A percentile compares a stretch with the other conserved stretches of the same genome.
Conservation (phyloP, 2,888 invertebrate species). For the Petrolisthes cinctipes region DNA sequence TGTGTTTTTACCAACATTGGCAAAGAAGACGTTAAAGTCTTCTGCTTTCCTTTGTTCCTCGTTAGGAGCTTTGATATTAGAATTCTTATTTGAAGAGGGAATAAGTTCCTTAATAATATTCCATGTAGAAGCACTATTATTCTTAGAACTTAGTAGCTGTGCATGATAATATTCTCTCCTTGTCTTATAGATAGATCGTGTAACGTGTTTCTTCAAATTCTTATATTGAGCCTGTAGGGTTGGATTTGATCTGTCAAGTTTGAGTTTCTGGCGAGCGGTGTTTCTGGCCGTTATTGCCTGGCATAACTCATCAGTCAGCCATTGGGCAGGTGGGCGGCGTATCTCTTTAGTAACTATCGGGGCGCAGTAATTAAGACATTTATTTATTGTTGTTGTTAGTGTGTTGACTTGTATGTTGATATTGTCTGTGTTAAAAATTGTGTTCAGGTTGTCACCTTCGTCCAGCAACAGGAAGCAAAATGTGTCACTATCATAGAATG, state of each 20-base stretch:
- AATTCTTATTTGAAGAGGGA: background rate
- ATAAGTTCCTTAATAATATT: constrained; percentile 8
- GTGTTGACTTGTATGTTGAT: background rate
- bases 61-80: background rate
- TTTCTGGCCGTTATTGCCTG: constrained; percentile 8
- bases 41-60: background rate
- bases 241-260: background rate
- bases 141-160: background rate
- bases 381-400: constrained; percentile 12
- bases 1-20: too few species aligned
- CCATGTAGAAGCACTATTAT: background rate
- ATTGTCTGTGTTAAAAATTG: constrained; percentile 8
- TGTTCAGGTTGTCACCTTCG: background rate
- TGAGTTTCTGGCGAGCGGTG: background rate
- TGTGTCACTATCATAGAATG: constrained; percentile 17
- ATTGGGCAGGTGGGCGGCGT: background rate
- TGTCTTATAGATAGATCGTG: background rate
- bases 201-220: background rate
- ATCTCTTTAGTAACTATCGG: background rate
- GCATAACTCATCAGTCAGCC: background rate
- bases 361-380: constrained; percentile 7
- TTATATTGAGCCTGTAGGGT: background rate
- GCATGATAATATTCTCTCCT: constrained; percentile 13
- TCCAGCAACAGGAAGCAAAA: background rate
- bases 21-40: background rate